Evolutionary conservation across 2,113 vertebrate species (phyloP), one percentile per base, ranked within the genome.

Genomic region (Vidua macroura): DNA sequence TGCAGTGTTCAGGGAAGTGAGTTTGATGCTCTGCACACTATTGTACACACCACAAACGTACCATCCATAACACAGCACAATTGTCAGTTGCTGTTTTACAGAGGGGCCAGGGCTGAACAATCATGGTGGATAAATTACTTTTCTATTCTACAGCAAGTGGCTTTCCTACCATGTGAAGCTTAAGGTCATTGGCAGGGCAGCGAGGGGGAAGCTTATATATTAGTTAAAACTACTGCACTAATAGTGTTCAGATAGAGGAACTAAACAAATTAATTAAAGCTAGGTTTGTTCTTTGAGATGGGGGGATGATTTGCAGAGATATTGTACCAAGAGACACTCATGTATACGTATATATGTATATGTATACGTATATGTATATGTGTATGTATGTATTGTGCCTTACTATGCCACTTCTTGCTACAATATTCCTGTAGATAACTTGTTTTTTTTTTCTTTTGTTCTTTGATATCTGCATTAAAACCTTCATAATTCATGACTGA

Each of bases 151-250:
- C 86, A 89, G 90, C 87, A 92, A 89, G 95, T 97, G 95, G 96
- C 93, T 97, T 97, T 95, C 91, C 73, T 96, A 93, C 92, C 93
- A 84, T 81, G 76, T 89, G 94, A 84, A 95, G 85, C 91, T 83
- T 89, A 93, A 97, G 96, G 97, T 97, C 97, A 96, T 83, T 87
- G 91, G 91, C 96, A 95, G 92, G 97, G 96, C 96, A 96, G 68
- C 0, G 7, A 67, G 75, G 68, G 86, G 80, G 84, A 93, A 88
- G 83, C 76, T 95, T 92, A 86, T 93, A 87, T 88, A 94, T 95
- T 97, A 95, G 94, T 96, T 96, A 92, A 70, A 92, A 93, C 94
- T 93, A 87, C 95, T 85, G 69, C 75, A 79, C 89, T 95, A 96
- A 95, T 89, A 88, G 91, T 91, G 85, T 93, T 91, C 95, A 88